Percentiles rank a stretch among this genome's conserved stretches.
phyloP scores from a whole-genome alignment of 2,113 vertebrate species.

The Clarias macrocephalus region DNA sequence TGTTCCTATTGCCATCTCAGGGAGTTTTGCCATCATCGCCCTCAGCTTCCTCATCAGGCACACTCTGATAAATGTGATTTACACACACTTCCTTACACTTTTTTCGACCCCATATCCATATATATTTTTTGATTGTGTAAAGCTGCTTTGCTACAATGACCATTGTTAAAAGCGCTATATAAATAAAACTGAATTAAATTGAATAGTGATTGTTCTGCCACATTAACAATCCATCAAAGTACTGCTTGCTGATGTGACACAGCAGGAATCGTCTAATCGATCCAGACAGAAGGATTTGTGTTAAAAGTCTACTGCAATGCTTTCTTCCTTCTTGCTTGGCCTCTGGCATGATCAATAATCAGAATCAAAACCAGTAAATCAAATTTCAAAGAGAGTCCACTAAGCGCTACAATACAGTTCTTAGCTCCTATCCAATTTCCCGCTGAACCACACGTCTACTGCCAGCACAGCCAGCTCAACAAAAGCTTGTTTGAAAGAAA shows the following conservation, averaged over 20 bases:
- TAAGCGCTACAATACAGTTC: conserved; percentile 20
- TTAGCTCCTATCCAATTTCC: conserved; percentile 6
- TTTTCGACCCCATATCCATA: no score
- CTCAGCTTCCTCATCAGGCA: no score
- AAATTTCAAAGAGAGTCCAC: conserved; percentile 16
- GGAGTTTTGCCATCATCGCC: no score
- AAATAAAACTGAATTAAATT: no score
- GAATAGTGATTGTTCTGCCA: neutral
- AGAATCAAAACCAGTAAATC: conserved; percentile 36
- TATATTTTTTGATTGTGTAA: no score
- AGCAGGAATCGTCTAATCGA: conserved; percentile 41
- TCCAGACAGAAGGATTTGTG: conserved; percentile 29
- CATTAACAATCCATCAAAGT: conserved; percentile 42
- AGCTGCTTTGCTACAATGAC: no score
- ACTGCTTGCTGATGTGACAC: conserved; percentile 31
- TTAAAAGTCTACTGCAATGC: conserved; percentile 33
- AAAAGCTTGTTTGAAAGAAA: conserved; percentile 4
- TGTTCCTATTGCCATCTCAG: no score
- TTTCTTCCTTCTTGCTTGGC: conserved; percentile 6
- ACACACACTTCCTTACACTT: no score
- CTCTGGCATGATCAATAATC: conserved; percentile 48
- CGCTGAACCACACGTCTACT: neutral
- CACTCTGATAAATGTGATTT: no score
- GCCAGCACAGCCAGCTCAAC: neutral
- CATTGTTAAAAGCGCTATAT: no score